Evolutionary conservation across 2,888 invertebrate genomes (phyloP), one percentile per base, ranked within the genome.

Genomic region (Petrophora chlorosata): DNA sequence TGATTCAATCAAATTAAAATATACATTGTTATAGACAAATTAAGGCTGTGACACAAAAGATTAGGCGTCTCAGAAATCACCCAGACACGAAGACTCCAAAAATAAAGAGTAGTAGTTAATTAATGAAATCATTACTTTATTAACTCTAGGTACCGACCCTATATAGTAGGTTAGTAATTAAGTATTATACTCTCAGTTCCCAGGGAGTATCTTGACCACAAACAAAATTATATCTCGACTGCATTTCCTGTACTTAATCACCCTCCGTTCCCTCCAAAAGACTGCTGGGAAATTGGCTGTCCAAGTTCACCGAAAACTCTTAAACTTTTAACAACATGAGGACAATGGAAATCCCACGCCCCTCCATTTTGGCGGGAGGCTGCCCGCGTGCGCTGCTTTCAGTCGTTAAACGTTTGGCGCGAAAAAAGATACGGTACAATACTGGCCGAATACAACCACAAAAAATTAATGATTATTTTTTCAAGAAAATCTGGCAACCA

Each of bases 371-470:
- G 48, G 51, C 51, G 23, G 57, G 63, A 61, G 65, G 61, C 55
- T 61, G 64, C 47, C 34, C 10, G 58, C 45, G 43, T 44, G 45
- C 25, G 32, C 45, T 28, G 42, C 34, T 45, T 49, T 46, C 70
- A 70, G 76, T 74, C 63, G 60, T 59, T 62, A 66, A 67, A 68
- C 64, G 71, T 66, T 73, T 67, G 68, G 70, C 76, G 74, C 65
- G 70, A 76, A 78, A 79, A 76, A 77, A 74, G 19, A 29, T 28
- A 65, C 61, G 30, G 12, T 12, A 22, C 35, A 40, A n/a, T 49
- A 50, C 35, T 45, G 40, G 43, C 16, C 51, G 32, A 44, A 35
- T 13, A 34, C 9, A 28, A 36, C 2, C 9, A 13, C 16, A 22
- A 17, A 40, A 39, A 40, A 38, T 22, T 22, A 16, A 23, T 22